Percentiles rank a stretch among this genome's conserved stretches.
phyloP scores from a whole-genome alignment of 2,888 invertebrate genomes.

The Resseliella maxima region DNA sequence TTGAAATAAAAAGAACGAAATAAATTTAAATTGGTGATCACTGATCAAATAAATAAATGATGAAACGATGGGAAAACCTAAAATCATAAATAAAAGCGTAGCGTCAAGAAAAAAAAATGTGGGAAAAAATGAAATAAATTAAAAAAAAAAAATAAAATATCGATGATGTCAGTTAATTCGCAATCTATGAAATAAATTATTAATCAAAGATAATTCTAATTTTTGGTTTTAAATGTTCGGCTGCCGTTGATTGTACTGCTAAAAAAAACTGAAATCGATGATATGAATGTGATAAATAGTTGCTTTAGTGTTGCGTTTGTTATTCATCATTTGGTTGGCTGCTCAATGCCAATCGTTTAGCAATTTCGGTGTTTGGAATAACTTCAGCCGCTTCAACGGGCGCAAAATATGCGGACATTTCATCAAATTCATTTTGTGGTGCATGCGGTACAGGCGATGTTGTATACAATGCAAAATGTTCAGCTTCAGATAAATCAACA shows the following conservation, averaged over 20 bases:
- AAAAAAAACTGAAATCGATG: not conserved
- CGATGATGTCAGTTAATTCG: too few relatives aligned
- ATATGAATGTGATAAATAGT: not conserved
- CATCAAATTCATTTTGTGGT: conserved; percentile 90
- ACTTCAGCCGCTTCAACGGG: conserved; percentile 84
- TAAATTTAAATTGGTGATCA: too few relatives aligned
- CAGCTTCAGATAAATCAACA: conserved; percentile 84
- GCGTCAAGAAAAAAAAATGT: too few relatives aligned
- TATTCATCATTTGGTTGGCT: conserved; percentile 63
- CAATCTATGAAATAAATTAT: too few relatives aligned
- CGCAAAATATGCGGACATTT: conserved; percentile 87
- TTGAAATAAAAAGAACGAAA: too few relatives aligned
- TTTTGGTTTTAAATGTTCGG: too few relatives aligned
- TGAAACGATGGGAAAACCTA: too few relatives aligned
- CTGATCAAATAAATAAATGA: too few relatives aligned
- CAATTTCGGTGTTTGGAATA: conserved; percentile 68
- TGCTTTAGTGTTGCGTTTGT: not conserved
- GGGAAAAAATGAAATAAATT: too few relatives aligned
- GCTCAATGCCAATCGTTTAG: conserved; percentile 62
- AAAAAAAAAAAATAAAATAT: too few relatives aligned
- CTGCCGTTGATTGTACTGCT: not conserved
- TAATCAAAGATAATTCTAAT: too few relatives aligned
- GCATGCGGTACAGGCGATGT: conserved; percentile 80
- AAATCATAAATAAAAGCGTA: too few relatives aligned
- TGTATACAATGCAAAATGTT: conserved; percentile 89